Evolutionary conservation across 2,797 vertebrate species (phyloP).

Genomic region (Crocodylus rhombifer): DNA sequence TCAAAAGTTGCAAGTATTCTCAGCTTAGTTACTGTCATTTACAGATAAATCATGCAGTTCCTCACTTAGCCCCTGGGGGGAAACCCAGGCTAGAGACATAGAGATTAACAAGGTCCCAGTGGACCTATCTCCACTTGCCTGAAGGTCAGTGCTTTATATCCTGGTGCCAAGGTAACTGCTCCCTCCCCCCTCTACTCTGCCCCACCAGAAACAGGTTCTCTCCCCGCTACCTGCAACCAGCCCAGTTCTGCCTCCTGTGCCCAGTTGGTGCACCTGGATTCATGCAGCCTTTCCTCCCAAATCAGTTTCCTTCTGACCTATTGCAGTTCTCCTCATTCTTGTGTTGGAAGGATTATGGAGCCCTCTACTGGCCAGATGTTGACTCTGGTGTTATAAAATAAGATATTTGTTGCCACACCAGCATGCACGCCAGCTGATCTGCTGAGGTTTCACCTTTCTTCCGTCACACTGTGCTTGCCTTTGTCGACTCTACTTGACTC

Average conservation of each 20-base stretch:
- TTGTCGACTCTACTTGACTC: neutral
- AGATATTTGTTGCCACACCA: too few species aligned
- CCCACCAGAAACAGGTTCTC: neutral
- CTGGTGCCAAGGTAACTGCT: too few species aligned
- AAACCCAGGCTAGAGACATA: neutral
- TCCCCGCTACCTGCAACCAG: neutral
- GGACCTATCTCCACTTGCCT: neutral
- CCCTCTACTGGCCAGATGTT: neutral
- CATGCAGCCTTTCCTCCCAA: neutral
- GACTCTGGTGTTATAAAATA: neutral
- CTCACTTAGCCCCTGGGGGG: neutral
- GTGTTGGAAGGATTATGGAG: neutral
- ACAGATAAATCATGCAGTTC: neutral
- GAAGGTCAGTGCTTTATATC: too few species aligned
- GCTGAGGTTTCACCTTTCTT: too few species aligned
- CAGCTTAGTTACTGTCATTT: neutral
- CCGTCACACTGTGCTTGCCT: too few species aligned
- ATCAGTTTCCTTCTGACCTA: neutral
- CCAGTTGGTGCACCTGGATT: neutral
- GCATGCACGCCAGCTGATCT: too few species aligned
- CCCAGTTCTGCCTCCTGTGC: neutral
- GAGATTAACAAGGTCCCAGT: neutral
- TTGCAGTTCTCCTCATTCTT: neutral
- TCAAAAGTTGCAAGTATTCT: neutral
- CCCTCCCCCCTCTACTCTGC: neutral